Conservation (phyloP, 2,888 invertebrate genomes). For the Eupithecia inturbata region DNA sequence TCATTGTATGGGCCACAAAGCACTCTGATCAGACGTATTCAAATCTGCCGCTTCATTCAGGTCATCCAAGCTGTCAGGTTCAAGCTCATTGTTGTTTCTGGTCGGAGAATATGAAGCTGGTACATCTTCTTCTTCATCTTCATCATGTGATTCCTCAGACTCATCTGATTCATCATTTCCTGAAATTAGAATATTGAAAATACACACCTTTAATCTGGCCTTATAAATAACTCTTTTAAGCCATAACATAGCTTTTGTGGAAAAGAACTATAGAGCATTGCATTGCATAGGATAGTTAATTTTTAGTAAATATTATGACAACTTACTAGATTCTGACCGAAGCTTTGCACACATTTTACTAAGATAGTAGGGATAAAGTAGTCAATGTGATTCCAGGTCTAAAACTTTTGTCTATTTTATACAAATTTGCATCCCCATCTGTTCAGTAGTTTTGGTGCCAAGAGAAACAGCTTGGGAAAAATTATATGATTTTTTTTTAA, state of each 20-base stretch:
- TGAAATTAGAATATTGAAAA: slow-evolving; percentile 37
- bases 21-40: slow-evolving; percentile 69
- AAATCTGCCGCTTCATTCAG: slow-evolving; percentile 69
- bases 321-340: background rate
- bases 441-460: background rate
- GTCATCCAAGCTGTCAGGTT: slow-evolving; percentile 73
- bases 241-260: too few species aligned
- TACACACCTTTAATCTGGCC: background rate
- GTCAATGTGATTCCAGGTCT: background rate
- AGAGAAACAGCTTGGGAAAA: background rate
- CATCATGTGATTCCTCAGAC: slow-evolving; percentile 84
- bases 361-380: background rate
- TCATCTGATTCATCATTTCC: slow-evolving; percentile 84
- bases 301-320: background rate
- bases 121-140: slow-evolving; percentile 84
- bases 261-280: too few species aligned
- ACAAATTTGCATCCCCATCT: background rate
- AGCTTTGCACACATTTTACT: background rate
- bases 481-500: too few species aligned
- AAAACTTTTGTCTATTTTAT: background rate
- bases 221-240: too few species aligned
- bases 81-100: slow-evolving; percentile 74
- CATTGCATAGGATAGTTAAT: too few species aligned
- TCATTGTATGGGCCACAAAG: slow-evolving; percentile 64
- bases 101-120: slow-evolving; percentile 73